A percentile compares a stretch with the other conserved stretches of the same genome.
Conservation (phyloP, 2,888 invertebrate species). For the Hybos culiciformis region DNA sequence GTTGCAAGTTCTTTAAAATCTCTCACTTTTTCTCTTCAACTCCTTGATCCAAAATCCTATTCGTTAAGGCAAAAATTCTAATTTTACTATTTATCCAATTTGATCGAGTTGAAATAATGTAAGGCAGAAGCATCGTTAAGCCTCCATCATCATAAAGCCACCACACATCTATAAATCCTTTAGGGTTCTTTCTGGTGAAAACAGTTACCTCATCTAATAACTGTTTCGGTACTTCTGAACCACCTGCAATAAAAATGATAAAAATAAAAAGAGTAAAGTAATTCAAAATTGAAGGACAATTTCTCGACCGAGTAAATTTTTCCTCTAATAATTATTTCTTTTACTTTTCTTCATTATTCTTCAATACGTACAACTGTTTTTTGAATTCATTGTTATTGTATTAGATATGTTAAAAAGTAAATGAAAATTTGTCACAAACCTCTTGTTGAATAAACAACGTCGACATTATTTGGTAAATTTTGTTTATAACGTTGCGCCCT, state of each 20-base stretch:
- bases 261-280: too few relatives aligned
- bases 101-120: constrained; percentile 67
- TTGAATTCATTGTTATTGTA: too few relatives aligned
- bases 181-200: constrained; percentile 63
- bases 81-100: constrained; percentile 66
- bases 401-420: too few relatives aligned
- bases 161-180: constrained; percentile 84
- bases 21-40: constrained; percentile 74
- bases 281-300: too few relatives aligned
- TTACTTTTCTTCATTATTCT: too few relatives aligned
- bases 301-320: too few relatives aligned
- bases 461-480: constrained; percentile 19
- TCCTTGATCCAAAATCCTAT: constrained; percentile 60
- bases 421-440: background rate
- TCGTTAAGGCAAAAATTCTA: constrained; percentile 71
- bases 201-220: constrained; percentile 55
- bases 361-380: too few relatives aligned
- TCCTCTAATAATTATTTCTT: too few relatives aligned
- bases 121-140: constrained; percentile 70
- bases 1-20: too few relatives aligned
- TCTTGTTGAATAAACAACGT: constrained; percentile 43
- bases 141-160: constrained; percentile 94
- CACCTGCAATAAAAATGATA: constrained; percentile 27
- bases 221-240: constrained; percentile 47
- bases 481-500: constrained; percentile 23